phyloP scores from a whole-genome alignment of 35 echinoderm and acorn worm species.

The Diadema setosum region DNA sequence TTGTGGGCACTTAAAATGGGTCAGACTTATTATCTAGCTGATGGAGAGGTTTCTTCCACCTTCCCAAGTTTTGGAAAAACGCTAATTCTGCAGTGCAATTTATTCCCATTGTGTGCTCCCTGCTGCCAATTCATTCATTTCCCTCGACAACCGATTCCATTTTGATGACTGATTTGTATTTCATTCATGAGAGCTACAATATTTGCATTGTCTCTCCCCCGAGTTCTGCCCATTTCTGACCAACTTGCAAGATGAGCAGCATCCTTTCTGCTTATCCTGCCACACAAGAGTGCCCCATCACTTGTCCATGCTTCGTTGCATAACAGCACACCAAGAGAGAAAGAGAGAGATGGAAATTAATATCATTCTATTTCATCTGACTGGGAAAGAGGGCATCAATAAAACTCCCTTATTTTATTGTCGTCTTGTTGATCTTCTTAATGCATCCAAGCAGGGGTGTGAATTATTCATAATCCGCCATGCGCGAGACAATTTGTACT shows the following conservation, averaged over 20 bases:
- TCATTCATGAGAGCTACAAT: not conserved
- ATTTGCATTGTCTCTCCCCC: slow-evolving; percentile 8
- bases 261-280: not conserved
- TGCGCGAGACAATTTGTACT: not conserved
- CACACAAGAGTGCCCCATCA: not conserved
- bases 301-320: not conserved
- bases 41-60: not conserved
- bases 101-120: not conserved
- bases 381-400: not conserved
- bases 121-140: slow-evolving; percentile 11
- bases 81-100: not conserved
- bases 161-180: not conserved
- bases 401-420: not conserved
- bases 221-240: not conserved
- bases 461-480: slow-evolving; percentile 3
- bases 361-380: not conserved
- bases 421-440: slow-evolving; percentile 13
- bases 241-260: not conserved
- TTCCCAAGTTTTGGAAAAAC: not conserved
- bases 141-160: not conserved
- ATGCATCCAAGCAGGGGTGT: slow-evolving; percentile 2
- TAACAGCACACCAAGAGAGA: not conserved
- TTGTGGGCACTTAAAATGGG: not conserved
- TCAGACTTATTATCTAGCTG: not conserved
- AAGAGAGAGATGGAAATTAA: too few species aligned